phyloP scores from a whole-genome alignment of 2,888 invertebrate species.

The Hirtodrosophila cameraria region DNA sequence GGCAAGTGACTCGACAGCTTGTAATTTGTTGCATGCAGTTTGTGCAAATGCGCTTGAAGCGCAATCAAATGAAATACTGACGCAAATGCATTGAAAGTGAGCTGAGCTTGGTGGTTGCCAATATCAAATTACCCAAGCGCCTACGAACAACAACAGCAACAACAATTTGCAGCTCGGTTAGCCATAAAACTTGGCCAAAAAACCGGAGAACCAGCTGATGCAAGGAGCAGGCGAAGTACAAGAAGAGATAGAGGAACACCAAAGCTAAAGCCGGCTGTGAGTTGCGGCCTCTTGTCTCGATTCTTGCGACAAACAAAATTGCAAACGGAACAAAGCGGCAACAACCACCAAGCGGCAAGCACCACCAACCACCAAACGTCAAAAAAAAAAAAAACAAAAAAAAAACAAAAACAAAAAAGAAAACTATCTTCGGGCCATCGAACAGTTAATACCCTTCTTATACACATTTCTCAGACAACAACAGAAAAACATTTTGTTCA shows the following conservation, averaged over 20 bases:
- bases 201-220: not conserved
- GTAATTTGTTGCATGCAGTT: slow-evolving; percentile 1
- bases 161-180: slow-evolving; percentile 56
- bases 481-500: too few relatives aligned
- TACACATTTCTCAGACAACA: too few relatives aligned
- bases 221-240: too few relatives aligned
- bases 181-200: slow-evolving; percentile 49
- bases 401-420: too few relatives aligned
- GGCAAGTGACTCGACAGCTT: slow-evolving; percentile 22
- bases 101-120: slow-evolving; percentile 74
- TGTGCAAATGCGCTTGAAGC: slow-evolving; percentile 5
- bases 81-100: slow-evolving; percentile 71
- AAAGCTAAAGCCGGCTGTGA: slow-evolving; percentile 9
- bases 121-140: slow-evolving; percentile 73
- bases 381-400: not conserved
- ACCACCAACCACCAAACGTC: slow-evolving; percentile 23
- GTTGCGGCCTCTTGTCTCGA: slow-evolving; percentile 23
- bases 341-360: slow-evolving; percentile 12
- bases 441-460: too few relatives aligned
- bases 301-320: slow-evolving; percentile 70
- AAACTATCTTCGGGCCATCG: too few relatives aligned
- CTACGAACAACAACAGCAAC: slow-evolving; percentile 38
- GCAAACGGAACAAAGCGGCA: slow-evolving; percentile 66
- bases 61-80: slow-evolving; percentile 34
- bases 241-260: not conserved